Percentiles rank a stretch among this genome's conserved stretches.
Evolutionary conservation across 1,140 invertebrate species (phyloP).

Genomic region (Cyclargus thomasi): DNA sequence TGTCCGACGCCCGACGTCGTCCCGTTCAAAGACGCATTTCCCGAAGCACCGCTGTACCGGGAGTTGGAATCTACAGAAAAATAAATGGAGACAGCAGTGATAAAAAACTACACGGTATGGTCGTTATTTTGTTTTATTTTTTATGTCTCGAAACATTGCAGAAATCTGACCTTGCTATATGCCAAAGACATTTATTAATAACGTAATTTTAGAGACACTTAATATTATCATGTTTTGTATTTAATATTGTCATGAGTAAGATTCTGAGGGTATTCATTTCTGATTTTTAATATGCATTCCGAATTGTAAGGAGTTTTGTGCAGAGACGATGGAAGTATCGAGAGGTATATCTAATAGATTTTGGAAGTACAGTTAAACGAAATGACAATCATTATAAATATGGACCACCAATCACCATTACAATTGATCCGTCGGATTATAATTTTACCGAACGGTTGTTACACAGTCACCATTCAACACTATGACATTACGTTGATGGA

Average conservation of each 20-base stretch:
- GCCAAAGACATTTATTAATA: constrained; percentile 1
- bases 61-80: constrained; percentile 57
- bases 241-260: not conserved
- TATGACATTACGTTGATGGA: not conserved
- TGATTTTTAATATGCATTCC: not conserved
- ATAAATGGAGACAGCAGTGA: constrained; percentile 40
- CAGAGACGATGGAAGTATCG: too few species aligned
- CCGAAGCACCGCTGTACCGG: constrained; percentile 43
- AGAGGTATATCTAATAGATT: not conserved
- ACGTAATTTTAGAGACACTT: not conserved
- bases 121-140: not conserved
- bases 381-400: not conserved
- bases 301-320: too few species aligned
- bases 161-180: not conserved
- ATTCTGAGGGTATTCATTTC: too few species aligned
- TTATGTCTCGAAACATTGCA: not conserved
- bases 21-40: constrained; percentile 43
- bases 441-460: not conserved
- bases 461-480: not conserved
- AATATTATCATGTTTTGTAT: not conserved
- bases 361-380: not conserved
- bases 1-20: constrained; percentile 50
- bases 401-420: not conserved
- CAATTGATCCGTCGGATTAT: not conserved
- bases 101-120: constrained; percentile 16